Percentiles rank a stretch among this genome's conserved stretches.
These are phyloP conservation scores for Rynchops niger DNA, from an alignment of 2,113 vertebrate species.

Conservation along the genomic window DNA sequence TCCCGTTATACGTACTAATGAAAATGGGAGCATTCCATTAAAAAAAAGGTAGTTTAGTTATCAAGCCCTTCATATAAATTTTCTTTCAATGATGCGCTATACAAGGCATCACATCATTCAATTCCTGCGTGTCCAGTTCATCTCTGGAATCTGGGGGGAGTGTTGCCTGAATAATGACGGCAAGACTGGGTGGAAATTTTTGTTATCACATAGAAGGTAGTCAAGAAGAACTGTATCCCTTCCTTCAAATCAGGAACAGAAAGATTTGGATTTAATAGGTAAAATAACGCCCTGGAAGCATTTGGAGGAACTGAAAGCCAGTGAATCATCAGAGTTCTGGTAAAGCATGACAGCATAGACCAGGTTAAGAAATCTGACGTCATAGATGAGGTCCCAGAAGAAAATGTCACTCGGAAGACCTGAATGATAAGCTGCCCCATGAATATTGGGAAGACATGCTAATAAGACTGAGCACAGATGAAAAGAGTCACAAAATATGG, in stretches of 20 bases:
- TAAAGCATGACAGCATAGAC: not conserved
- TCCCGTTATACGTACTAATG: not conserved
- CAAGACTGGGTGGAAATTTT: not conserved
- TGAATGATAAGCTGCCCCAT: not conserved
- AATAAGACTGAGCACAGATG: not conserved
- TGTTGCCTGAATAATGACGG: not conserved
- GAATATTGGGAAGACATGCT: not conserved
- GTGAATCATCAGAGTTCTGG: not conserved
- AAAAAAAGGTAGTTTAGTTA: not conserved
- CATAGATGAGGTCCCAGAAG: not conserved
- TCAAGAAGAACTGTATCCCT: not conserved
- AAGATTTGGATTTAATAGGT: not conserved
- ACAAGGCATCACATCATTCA: not conserved
- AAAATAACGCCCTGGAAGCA: not conserved
- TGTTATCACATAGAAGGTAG: not conserved
- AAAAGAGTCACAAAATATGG: not conserved
- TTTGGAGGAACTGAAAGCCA: not conserved
- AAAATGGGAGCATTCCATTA: not conserved
- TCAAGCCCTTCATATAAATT: not conserved
- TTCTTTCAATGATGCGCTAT: not conserved
- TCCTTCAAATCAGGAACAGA: not conserved
- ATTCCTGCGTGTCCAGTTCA: not conserved
- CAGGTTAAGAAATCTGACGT: not conserved
- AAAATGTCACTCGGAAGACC: not conserved
- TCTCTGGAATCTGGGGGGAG: accelerated